These are phyloP conservation scores for Gorsachius goisagi DNA, from an alignment of 2,113 vertebrate species.

Conservation along the genomic window DNA sequence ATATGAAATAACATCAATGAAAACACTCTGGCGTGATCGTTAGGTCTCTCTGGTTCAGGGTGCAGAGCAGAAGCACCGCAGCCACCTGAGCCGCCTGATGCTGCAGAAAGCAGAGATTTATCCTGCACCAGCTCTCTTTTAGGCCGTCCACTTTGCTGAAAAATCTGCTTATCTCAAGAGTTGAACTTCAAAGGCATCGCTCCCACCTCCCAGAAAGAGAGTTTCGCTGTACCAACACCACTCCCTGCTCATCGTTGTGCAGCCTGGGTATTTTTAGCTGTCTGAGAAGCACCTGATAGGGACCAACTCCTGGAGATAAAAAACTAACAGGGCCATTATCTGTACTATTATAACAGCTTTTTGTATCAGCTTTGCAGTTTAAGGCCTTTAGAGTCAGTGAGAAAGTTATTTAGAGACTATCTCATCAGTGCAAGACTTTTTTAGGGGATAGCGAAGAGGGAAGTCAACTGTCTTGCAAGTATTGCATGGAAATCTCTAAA, in stretches of 20 bases:
- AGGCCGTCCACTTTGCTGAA: not conserved
- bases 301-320: not conserved
- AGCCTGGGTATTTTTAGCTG: slow-evolving; percentile 5
- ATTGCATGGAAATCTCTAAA: not conserved
- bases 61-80: not conserved
- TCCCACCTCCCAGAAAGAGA: not conserved
- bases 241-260: not conserved
- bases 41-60: not conserved
- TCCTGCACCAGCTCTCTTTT: not conserved
- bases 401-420: not conserved
- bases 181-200: not conserved
- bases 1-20: not conserved
- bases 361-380: not conserved
- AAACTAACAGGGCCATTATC: not conserved
- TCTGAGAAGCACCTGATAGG: not conserved
- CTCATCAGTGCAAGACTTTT: not conserved
- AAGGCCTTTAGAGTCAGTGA: not conserved
- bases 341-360: not conserved
- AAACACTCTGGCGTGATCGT: not conserved
- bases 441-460: not conserved
- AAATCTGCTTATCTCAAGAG: not conserved
- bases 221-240: accelerated
- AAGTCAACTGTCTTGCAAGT: accelerated
- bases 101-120: not conserved
- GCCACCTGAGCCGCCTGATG: not conserved